Evolutionary conservation across 1,140 invertebrate species (phyloP).

Genomic region (Drosophila ercepeae): DNA sequence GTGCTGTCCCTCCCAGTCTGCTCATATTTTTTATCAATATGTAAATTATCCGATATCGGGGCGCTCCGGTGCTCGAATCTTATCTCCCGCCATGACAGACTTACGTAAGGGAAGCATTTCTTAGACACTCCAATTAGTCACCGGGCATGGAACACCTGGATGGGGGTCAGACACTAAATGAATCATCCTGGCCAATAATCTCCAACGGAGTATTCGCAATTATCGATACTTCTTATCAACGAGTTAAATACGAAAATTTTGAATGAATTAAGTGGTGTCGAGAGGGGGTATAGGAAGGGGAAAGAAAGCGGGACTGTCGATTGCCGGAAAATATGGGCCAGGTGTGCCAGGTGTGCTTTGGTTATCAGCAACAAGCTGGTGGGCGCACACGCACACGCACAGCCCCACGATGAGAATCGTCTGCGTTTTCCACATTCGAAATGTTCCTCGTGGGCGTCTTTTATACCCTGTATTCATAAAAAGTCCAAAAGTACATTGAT

Average conservation of each 20-base stretch:
- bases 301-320: background rate
- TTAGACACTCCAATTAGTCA: constrained; percentile 34
- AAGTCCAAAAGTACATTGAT: constrained; percentile 34
- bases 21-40: constrained; percentile 40
- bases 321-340: constrained; percentile 27
- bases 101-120: constrained; percentile 42
- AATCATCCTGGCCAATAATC: constrained; percentile 31
- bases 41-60: constrained; percentile 27
- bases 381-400: constrained; percentile 30
- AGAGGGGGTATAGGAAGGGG: too few species aligned
- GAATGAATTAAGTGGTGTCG: constrained; percentile 41
- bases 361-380: constrained; percentile 49
- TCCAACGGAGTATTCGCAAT: constrained; percentile 9
- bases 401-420: constrained; percentile 1
- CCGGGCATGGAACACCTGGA: constrained; percentile 43
- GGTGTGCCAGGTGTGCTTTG: constrained; percentile 49
- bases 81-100: constrained; percentile 18
- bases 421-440: constrained; percentile 1
- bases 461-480: constrained; percentile 9
- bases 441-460: constrained; percentile 11
- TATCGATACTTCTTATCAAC: constrained; percentile 30
- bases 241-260: constrained; percentile 28
- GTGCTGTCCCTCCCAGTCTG: constrained; percentile 22
- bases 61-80: constrained; percentile 30
- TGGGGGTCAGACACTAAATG: constrained; percentile 25